Evolutionary conservation across 2,113 vertebrate species (phyloP).

Genomic region (Protomyctophum bolini): DNA sequence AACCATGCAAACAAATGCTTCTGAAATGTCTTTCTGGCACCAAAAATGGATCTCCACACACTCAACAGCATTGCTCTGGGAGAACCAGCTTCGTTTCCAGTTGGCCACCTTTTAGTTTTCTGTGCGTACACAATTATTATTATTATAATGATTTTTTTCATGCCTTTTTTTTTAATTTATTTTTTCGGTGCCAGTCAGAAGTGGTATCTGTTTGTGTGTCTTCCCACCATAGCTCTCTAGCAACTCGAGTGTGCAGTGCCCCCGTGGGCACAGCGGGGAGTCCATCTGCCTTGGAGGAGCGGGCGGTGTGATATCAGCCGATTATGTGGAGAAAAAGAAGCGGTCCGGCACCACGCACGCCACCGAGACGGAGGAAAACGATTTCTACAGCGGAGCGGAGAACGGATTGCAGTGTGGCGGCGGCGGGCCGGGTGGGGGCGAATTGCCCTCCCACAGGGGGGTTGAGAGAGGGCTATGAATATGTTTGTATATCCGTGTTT

Average conservation of each 20-base stretch:
- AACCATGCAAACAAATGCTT: no score
- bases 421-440: slow-evolving; percentile 28
- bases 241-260: slow-evolving; percentile 41
- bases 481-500: no score
- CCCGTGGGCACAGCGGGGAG: slow-evolving; percentile 51
- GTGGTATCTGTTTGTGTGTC: slow-evolving; percentile 15
- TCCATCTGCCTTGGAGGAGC: slow-evolving; percentile 48
- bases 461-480: not conserved
- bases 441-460: slow-evolving; percentile 43
- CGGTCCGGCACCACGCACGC: slow-evolving; percentile 53
- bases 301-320: slow-evolving; percentile 63
- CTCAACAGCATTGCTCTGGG: no score
- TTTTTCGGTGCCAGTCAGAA: not conserved
- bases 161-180: not conserved
- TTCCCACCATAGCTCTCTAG: slow-evolving; percentile 29
- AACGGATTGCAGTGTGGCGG: slow-evolving; percentile 53
- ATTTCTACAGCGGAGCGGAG: slow-evolving; percentile 63
- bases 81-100: no score
- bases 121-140: not conserved
- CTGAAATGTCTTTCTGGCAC: no score
- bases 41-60: no score
- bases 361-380: slow-evolving; percentile 62
- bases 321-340: slow-evolving; percentile 67
- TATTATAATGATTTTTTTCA: not conserved
- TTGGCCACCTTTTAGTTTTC: not conserved